These are phyloP conservation scores for Danio jaintianensis DNA, from an alignment of 2,797 vertebrate species.

Conservation along the genomic window DNA sequence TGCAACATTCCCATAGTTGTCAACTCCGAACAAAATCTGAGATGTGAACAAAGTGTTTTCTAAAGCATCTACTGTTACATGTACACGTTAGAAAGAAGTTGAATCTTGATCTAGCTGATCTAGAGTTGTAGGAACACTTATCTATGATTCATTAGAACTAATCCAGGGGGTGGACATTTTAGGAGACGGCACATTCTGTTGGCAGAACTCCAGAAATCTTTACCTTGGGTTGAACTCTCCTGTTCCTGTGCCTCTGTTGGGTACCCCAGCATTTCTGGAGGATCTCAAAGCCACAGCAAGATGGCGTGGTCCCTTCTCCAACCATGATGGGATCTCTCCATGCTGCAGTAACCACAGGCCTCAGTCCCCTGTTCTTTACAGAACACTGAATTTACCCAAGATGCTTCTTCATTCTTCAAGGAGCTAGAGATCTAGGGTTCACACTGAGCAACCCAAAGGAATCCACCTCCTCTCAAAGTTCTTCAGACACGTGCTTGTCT, in stretches of 20 bases:
- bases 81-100: neutral
- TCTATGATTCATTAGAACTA: neutral
- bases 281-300: slow-evolving; percentile 77
- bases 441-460: neutral
- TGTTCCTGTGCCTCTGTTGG: slow-evolving; percentile 61
- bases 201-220: neutral
- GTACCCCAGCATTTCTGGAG: slow-evolving; percentile 74
- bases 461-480: neutral
- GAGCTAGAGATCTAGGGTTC: neutral
- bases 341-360: slow-evolving; percentile 65
- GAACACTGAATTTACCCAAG: neutral
- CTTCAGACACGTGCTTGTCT: slow-evolving; percentile 21
- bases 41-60: neutral
- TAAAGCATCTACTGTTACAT: neutral
- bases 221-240: slow-evolving; percentile 81
- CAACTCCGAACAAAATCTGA: neutral
- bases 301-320: slow-evolving; percentile 71
- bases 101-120: neutral
- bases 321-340: slow-evolving; percentile 76
- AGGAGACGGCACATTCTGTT: slow-evolving; percentile 29
- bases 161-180: neutral
- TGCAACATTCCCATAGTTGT: too few species aligned
- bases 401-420: neutral
- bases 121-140: neutral
- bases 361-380: slow-evolving; percentile 46